Conservation (phyloP, 1,140 invertebrate genomes). For the Riptortus pedestris region DNA sequence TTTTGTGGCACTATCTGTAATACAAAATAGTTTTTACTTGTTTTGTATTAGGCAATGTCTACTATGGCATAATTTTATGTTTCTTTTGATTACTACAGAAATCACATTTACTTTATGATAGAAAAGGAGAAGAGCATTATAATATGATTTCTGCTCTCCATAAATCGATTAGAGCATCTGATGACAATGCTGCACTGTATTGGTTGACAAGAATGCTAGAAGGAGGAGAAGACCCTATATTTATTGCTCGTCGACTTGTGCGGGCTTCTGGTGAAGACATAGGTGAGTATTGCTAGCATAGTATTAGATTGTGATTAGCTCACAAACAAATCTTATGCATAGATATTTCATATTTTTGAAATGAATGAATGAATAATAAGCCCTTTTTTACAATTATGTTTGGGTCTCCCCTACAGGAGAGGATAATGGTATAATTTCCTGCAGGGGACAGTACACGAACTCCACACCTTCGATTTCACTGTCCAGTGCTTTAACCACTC, state of each 20-base stretch:
- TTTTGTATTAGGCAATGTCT: no score
- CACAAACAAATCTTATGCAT: no score
- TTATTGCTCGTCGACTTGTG: conserved; percentile 64
- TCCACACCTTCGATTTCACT: no score
- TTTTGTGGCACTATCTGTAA: no score
- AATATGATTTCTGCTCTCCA: conserved; percentile 72
- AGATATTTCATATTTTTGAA: no score
- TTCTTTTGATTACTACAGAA: conserved; percentile 37
- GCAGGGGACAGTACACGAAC: no score
- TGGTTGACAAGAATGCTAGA: conserved; percentile 71
- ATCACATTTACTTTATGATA: conserved; percentile 64
- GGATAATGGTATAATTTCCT: no score
- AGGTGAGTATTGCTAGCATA: conserved; percentile 33
- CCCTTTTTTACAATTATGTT: background rate
- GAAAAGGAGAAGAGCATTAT: conserved; percentile 72
- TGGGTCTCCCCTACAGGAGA: no score
- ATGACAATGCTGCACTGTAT: conserved; percentile 71
- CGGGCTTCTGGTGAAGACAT: conserved; percentile 67
- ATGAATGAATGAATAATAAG: background rate
- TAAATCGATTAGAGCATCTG: conserved; percentile 73
- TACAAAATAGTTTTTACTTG: no score
- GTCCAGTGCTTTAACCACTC: no score
- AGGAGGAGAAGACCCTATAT: conserved; percentile 74
- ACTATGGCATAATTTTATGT: background rate
- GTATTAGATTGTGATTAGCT: background rate